These are phyloP conservation scores for Bursaphelenchus okinawaensis DNA, from an alignment of 2,888 invertebrate genomes.

Conservation along the genomic window DNA sequence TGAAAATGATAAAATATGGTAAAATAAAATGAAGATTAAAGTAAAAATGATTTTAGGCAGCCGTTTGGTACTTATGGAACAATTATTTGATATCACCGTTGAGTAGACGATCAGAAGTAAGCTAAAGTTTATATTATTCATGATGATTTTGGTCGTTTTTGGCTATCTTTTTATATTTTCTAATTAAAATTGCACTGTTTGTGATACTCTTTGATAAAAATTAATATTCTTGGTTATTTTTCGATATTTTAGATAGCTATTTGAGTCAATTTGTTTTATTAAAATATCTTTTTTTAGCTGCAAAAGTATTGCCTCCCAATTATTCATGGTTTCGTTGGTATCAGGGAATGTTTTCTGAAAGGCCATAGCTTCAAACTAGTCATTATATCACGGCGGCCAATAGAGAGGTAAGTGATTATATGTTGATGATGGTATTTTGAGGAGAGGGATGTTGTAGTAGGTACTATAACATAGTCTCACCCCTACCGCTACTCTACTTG, in stretches of 20 bases:
- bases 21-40: no score
- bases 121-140: no score
- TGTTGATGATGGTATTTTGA: not conserved
- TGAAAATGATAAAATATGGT: no score
- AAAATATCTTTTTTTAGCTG: constrained; percentile 12
- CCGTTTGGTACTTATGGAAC: constrained; percentile 90
- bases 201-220: no score
- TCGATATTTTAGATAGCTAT: no score
- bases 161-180: no score
- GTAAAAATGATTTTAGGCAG: constrained; percentile 66
- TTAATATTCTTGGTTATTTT: no score
- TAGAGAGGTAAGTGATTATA: constrained; percentile 64
- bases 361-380: constrained; percentile 78
- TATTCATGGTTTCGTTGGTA: constrained; percentile 78
- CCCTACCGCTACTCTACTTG: no score
- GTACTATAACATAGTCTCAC: no score
- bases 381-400: constrained; percentile 79
- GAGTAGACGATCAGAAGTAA: constrained; percentile 29
- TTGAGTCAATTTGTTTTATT: not conserved
- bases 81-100: constrained; percentile 64
- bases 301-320: constrained; percentile 67
- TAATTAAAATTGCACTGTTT: no score
- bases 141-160: no score
- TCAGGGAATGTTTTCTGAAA: constrained; percentile 75
- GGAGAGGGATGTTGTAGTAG: no score